Percentiles rank a stretch among this genome's conserved stretches.
These are phyloP conservation scores for Pterophyllum scalare DNA, from an alignment of 2,113 vertebrate species.

Conservation along the genomic window DNA sequence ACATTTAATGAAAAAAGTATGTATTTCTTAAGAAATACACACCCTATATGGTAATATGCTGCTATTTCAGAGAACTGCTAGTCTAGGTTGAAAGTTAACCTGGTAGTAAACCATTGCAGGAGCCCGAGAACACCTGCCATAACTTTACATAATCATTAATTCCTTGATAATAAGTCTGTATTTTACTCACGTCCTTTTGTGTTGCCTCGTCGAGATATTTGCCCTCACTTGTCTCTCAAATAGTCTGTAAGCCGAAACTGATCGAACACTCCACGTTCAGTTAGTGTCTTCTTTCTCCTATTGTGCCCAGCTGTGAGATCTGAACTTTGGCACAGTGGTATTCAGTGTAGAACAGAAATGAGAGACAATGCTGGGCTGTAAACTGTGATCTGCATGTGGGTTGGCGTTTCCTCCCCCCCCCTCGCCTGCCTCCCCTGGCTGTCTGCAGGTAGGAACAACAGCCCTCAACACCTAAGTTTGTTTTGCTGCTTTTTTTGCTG, in stretches of 20 bases:
- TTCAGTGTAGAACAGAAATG: slow-evolving; percentile 32
- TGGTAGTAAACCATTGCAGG: slow-evolving; percentile 32
- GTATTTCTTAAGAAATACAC: not conserved
- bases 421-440: slow-evolving; percentile 23
- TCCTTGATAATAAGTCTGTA: slow-evolving; percentile 23
- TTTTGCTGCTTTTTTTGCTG: slow-evolving; percentile 52
- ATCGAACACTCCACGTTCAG: slow-evolving; percentile 36
- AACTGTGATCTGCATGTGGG: slow-evolving; percentile 36
- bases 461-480: not conserved
- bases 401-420: slow-evolving; percentile 49
- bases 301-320: slow-evolving; percentile 58
- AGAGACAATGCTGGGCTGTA: slow-evolving; percentile 36
- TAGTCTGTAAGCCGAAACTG: slow-evolving; percentile 56
- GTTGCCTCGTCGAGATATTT: slow-evolving; percentile 14
- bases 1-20: not conserved
- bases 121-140: not conserved
- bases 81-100: slow-evolving; percentile 58
- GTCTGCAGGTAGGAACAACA: slow-evolving; percentile 14
- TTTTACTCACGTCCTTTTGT: slow-evolving; percentile 47
- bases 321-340: slow-evolving; percentile 70
- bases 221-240: slow-evolving; percentile 8
- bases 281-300: slow-evolving; percentile 59
- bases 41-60: not conserved
- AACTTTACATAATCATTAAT: slow-evolving; percentile 33
- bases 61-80: not conserved